Evolutionary conservation across 2,888 invertebrate species (phyloP).

Genomic region (Capitulum mitella): DNA sequence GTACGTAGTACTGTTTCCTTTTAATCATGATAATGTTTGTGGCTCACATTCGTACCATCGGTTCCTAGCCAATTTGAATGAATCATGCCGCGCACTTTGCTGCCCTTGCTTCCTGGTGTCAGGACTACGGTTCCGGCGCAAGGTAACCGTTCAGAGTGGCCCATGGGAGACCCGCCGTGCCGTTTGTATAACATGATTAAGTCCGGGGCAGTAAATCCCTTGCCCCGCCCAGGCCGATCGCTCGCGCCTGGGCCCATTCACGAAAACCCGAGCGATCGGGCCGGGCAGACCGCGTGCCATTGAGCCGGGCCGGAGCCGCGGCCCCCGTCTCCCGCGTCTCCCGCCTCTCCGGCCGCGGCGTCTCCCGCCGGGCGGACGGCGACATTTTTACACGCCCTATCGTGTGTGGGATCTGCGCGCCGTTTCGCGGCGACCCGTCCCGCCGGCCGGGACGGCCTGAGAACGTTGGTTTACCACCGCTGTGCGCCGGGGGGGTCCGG

Average conservation of each 20-base stretch:
- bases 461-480: conserved; percentile 21
- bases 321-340: background rate
- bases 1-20: no score
- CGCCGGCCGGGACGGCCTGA: background rate
- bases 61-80: no score
- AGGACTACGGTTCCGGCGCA: no score
- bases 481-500: conserved; percentile 1
- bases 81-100: no score
- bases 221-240: background rate
- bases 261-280: background rate
- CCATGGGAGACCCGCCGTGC: background rate
- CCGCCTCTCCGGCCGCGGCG: no score
- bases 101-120: no score
- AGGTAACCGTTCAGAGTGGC: no score
- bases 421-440: background rate
- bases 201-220: background rate
- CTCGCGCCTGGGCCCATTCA: background rate
- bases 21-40: no score
- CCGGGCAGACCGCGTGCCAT: background rate
- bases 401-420: background rate
- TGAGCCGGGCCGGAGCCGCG: background rate
- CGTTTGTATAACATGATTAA: background rate
- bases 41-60: no score
- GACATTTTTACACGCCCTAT: conserved; percentile 20
- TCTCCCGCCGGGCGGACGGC: no score